phyloP scores from a whole-genome alignment of 2,888 invertebrate species.

The Punctoribates punctum region DNA sequence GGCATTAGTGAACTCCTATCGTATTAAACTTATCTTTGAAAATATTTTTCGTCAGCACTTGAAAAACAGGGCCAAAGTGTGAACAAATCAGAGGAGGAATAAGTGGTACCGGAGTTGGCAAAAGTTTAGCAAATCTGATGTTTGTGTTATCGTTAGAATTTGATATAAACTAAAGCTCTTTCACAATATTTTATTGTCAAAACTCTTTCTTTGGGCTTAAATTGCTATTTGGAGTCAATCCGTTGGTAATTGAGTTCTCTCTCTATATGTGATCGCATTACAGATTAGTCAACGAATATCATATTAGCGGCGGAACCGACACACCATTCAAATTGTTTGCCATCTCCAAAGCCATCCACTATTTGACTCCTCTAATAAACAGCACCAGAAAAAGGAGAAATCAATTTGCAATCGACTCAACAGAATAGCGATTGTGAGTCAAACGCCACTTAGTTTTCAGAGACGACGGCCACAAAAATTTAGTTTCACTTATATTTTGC shows the following conservation, averaged over 20 bases:
- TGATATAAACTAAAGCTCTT: conserved; percentile 11
- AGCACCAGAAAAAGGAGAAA: neutral
- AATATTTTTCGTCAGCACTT: conserved; percentile 3
- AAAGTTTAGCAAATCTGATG: conserved; percentile 26
- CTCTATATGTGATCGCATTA: conserved; percentile 30
- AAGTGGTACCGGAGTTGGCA: neutral
- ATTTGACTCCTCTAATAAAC: neutral
- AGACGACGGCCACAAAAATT: neutral
- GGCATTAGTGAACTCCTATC: neutral
- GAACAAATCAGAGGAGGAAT: neutral
- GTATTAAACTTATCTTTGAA: conserved; percentile 15
- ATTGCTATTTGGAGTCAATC: conserved; percentile 37
- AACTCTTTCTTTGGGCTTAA: conserved; percentile 28
- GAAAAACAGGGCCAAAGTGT: neutral
- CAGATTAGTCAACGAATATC: conserved; percentile 17
- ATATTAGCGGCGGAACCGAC: conserved; percentile 10
- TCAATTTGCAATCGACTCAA: conserved; percentile 15
- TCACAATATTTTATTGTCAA: conserved; percentile 30
- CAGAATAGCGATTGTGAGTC: neutral
- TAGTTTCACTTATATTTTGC: neutral
- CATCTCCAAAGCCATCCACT: neutral
- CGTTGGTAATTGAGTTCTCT: conserved; percentile 32
- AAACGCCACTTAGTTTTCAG: neutral
- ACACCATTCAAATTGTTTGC: conserved; percentile 18
- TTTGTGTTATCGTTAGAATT: conserved; percentile 32